Evolutionary conservation across 2,888 invertebrate species (phyloP), one percentile per base, ranked within the genome.

Genomic region (Archips xylosteana): DNA sequence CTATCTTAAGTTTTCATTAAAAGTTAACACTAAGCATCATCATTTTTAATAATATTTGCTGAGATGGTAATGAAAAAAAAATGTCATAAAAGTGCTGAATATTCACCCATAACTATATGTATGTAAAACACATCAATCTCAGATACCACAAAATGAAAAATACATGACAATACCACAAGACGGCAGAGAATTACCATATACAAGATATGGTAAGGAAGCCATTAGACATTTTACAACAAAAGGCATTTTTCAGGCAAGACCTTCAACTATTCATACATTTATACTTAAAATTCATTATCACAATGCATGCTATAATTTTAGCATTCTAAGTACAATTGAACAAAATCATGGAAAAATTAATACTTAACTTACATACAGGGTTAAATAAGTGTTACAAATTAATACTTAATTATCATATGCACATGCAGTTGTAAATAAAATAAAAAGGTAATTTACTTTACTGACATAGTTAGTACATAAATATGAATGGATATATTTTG

Each of bases 221-320:
- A 65, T 60, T 47, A 74, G 59, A 70, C 59, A 60, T 60, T 61
- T 72, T 74, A 74, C 65, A 69, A 74, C 69, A 74, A 74, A 60
- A 70, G 65, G 60, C 70, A 65, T 61, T 45, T 45, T 68, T 63
- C 74, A 65, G 70, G 70, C 69, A 70, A 74, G 74, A 74, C 65
- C 65, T 74, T 70, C 51, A 70, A 70, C 64, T 65, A 70, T 65
- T 65, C 70, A 74, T 70, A 65, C 68, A 73, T 63, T 68, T 59
- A 68, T 68, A 73, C 63, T 73, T 73, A 63, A 73, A 60, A 70
- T 74, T 70, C 70, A 74, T 54, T 54, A 34, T 45, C 54, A 74
- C 70, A 74, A 70, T 70, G 70, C 74, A 74, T 74, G 74, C 74
- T 70, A 65, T 70, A 65, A 57, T 57, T 57, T 70, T 60, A 70